These are phyloP conservation scores for Metallyticus violacea DNA, from an alignment of 2,888 invertebrate genomes.

Conservation along the genomic window DNA sequence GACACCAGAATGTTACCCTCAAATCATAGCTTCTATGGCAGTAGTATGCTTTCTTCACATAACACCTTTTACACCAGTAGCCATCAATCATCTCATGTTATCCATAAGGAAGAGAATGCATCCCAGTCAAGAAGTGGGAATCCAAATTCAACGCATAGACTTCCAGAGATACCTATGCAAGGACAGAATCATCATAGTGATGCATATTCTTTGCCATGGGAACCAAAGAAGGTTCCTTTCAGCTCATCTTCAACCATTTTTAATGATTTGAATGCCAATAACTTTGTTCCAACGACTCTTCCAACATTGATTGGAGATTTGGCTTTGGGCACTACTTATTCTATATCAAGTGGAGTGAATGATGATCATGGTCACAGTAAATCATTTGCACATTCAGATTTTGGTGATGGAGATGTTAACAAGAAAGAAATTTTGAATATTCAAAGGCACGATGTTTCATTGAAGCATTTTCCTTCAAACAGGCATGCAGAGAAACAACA, in stretches of 20 bases:
- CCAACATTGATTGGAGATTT: constrained; percentile 62
- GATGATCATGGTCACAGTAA: constrained; percentile 10
- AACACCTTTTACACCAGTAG: not conserved
- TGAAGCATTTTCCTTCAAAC: not conserved
- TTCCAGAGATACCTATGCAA: not conserved
- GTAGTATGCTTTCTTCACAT: not conserved
- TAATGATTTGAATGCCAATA: not conserved
- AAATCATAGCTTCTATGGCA: not conserved
- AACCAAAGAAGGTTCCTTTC: constrained; percentile 53
- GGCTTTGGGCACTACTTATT: constrained; percentile 47
- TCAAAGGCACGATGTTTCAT: not conserved
- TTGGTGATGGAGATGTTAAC: not conserved
- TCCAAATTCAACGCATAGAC: not conserved
- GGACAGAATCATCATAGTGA: constrained; percentile 9
- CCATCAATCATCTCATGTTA: not conserved
- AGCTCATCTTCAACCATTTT: constrained; percentile 35
- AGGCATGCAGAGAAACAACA: not conserved
- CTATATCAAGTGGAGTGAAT: not conserved
- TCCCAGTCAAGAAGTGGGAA: not conserved
- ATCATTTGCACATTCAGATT: constrained; percentile 9
- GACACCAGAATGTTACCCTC: not conserved
- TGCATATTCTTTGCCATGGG: constrained; percentile 50
- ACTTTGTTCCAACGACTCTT: constrained; percentile 51
- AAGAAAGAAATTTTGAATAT: not conserved
- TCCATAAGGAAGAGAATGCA: not conserved